Conservation (phyloP, 1,140 invertebrate species). For the Polypedilum pembai region DNA sequence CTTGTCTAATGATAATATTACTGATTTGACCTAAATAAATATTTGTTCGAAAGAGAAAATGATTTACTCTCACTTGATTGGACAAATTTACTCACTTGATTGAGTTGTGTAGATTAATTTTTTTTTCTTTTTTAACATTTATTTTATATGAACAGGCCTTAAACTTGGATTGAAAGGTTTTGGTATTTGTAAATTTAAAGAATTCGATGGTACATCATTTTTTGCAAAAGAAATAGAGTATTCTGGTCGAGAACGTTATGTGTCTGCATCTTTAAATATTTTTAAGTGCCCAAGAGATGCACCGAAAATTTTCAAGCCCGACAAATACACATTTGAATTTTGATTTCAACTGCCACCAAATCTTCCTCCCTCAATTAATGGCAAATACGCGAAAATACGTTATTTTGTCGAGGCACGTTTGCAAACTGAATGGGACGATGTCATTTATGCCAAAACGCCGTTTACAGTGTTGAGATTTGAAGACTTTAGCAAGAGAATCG, state of each 20-base stretch:
- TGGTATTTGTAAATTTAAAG: not conserved
- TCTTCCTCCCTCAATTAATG: not conserved
- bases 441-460: not conserved
- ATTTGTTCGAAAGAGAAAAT: not conserved
- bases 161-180: not conserved
- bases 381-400: not conserved
- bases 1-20: not conserved
- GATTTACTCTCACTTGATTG: too few relatives aligned
- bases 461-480: not conserved
- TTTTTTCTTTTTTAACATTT: not conserved
- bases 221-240: conserved; percentile 17
- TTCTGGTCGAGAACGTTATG: not conserved
- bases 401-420: not conserved
- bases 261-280: conserved; percentile 3
- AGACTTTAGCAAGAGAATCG: not conserved
- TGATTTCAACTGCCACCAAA: not conserved
- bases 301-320: not conserved
- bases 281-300: not conserved
- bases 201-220: not conserved
- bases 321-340: not conserved
- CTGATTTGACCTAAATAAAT: conserved; percentile 1
- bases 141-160: not conserved
- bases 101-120: not conserved
- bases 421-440: not conserved
- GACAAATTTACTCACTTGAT: too few relatives aligned